Conservation (phyloP, 2,797 vertebrate species). For the Tangara arthus region DNA sequence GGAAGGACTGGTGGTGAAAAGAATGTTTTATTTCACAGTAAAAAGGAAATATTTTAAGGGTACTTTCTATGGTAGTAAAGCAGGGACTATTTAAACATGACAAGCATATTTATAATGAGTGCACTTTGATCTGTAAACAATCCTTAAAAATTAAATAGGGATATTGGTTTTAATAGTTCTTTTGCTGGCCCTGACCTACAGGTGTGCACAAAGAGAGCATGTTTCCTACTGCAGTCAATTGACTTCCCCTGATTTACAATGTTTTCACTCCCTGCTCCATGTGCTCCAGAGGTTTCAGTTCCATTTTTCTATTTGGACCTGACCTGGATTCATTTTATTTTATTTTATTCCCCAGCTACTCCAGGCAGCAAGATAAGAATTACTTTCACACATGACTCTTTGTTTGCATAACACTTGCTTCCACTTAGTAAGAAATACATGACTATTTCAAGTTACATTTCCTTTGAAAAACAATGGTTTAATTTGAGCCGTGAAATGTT, state of each 20-base stretch:
- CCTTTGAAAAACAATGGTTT: constrained; percentile 49
- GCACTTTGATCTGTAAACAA: constrained; percentile 52
- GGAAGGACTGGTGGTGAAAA: neutral
- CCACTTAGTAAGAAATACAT: constrained; percentile 44
- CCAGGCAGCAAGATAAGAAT: constrained; percentile 31
- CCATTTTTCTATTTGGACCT: neutral
- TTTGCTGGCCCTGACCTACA: constrained; percentile 41
- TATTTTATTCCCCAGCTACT: neutral
- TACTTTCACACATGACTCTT: constrained; percentile 20
- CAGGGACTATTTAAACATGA: constrained; percentile 4
- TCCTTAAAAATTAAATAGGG: constrained; percentile 29
- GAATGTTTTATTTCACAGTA: neutral
- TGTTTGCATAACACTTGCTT: constrained; percentile 47
- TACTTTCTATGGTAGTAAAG: neutral
- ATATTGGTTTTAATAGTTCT: neutral
- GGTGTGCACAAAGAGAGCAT: neutral
- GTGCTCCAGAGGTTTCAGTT: neutral
- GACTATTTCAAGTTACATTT: constrained; percentile 49
- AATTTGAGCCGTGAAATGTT: neutral
- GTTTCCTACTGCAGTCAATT: constrained; percentile 22
- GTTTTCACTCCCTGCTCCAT: neutral
- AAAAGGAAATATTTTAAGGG: constrained; percentile 29
- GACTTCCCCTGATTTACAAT: constrained; percentile 34
- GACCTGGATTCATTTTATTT: constrained; percentile 29
- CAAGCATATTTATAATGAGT: constrained; percentile 24